These are phyloP conservation scores for Mayetiola destructor DNA, from an alignment of 2,888 invertebrate species.

Conservation along the genomic window DNA sequence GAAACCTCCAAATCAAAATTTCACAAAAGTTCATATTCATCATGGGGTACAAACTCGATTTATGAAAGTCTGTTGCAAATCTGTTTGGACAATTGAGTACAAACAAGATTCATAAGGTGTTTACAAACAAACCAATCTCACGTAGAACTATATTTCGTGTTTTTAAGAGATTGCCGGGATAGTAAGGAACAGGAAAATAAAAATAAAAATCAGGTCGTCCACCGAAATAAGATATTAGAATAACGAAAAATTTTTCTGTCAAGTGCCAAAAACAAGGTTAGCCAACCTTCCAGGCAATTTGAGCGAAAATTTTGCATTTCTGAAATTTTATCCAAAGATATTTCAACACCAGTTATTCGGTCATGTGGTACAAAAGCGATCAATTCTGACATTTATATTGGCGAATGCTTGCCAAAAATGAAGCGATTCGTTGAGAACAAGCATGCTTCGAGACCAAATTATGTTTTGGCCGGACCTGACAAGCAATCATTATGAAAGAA, in stretches of 20 bases:
- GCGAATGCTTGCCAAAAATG: conserved; percentile 1
- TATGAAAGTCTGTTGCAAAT: background rate
- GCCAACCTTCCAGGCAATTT: too few relatives aligned
- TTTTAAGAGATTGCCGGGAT: background rate
- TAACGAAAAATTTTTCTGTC: too few relatives aligned
- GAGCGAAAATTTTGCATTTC: background rate
- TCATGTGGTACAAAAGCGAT: background rate
- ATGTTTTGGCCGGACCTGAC: conserved; percentile 4
- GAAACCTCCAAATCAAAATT: background rate
- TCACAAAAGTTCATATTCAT: background rate
- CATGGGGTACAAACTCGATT: background rate
- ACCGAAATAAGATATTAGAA: too few relatives aligned
- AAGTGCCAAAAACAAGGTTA: too few relatives aligned
- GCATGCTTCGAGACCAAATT: background rate
- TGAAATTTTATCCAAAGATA: background rate
- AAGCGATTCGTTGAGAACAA: background rate
- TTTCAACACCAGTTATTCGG: background rate
- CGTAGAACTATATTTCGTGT: background rate
- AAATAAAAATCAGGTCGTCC: too few relatives aligned
- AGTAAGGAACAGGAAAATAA: background rate
- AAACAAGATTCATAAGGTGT: background rate
- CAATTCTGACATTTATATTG: background rate
- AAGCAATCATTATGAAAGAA: background rate
- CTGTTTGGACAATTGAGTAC: background rate
- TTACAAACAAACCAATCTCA: background rate